Base-by-base conservation (phyloP, 2,113 vertebrate genomes). In the Takifugu flavidus region DNA sequence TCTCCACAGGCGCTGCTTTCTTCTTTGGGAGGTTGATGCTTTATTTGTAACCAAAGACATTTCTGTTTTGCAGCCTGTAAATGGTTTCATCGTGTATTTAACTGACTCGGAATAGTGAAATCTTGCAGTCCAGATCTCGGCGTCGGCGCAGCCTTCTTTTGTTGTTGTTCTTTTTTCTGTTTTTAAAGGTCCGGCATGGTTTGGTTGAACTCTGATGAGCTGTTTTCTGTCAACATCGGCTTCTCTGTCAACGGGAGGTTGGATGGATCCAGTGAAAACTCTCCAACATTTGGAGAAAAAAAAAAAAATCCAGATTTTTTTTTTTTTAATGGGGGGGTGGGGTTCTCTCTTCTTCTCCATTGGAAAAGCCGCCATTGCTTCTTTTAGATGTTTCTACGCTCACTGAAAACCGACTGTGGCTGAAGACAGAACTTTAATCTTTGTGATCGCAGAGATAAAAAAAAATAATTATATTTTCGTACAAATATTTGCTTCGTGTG, bases 391-490 rank as follows among this genome's bases (percentile, higher is more conserved):
- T 82, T 70, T 70, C 53, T 65, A 55, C 14, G 70, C 86, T 91
- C 87, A 86, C 87, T 90, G 89, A 57, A 67, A 74, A 77, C 47
- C 52, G 73, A 85, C 75, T 65, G 74, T 72, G 59, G 68, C 65
- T 93, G 89, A 92, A 92, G 92, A 93, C 89, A 89, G 86, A 79
- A 92, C 91, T 90, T 61, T 25, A 90, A 93, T 91, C 90, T 95
- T 93, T 94, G 91, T 93, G 92, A 91, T 93, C 93, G 93, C 93
- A 11, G 34, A 39, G 34, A 39, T 39, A 95, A 91, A 93, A 91
- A 92, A 93, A 95, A 91, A 93, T 91, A 92, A 93, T 93, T 95
- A 94, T 94, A 95, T 95, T 96, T 96, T 95, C 92, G 93, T 95
- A 95, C 92, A 90, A 93, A 94, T 85, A 90, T 89, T 92, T 93